Base-by-base conservation (phyloP, 2,113 vertebrate genomes). In the Alethe castanea region DNA sequence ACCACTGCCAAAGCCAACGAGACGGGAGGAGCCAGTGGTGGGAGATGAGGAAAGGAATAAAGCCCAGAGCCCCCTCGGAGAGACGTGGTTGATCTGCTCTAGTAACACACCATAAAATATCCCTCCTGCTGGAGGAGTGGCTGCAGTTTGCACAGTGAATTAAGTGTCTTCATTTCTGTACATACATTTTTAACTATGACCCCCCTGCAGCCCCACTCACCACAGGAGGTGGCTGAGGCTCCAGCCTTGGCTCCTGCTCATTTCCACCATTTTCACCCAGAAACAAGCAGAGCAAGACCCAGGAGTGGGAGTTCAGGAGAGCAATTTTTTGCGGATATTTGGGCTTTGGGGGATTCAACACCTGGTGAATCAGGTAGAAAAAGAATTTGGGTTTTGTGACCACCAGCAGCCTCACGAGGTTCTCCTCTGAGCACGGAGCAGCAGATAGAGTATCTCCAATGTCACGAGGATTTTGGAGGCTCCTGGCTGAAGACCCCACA, bases 31-130 rank as follows among this genome's bases (percentile, higher is more conserved):
- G 76, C 52, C 60, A 2, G 3, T 3, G 14, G 22, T 38, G 28
- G 45, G 61, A 48, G 40, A 19, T 1, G 1, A 1, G 28, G 33
- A 7, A 6, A 38, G 52, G 47, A 66, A 13, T 2, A n/a, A 29
- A 5, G 17, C 67, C 14, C 1, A 13, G 40, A 52, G 77, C 26
- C 53, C n/a, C 35, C 38, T 40, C 0, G 0, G 57, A 4, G 35
- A 67, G 10, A 20, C 0, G 0, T 1, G 19, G 29, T 54, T 56
- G 28, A 2, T 23, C 33, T 60, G 17, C 60, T 38, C 16, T 6
- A 6, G 6, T 11, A 23, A 25, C 8, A 3, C 8, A 5, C 35
- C 7, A 8, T 8, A 13, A 60, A 64, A 19, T 3, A 4, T 40
- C 56, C 18, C 65, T 71, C 42, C 57, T 57, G 35, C 35, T 8